Evolutionary conservation across 2,888 invertebrate genomes (phyloP), one percentile per base, ranked within the genome.

Genomic region (Epinotia bilunana): DNA sequence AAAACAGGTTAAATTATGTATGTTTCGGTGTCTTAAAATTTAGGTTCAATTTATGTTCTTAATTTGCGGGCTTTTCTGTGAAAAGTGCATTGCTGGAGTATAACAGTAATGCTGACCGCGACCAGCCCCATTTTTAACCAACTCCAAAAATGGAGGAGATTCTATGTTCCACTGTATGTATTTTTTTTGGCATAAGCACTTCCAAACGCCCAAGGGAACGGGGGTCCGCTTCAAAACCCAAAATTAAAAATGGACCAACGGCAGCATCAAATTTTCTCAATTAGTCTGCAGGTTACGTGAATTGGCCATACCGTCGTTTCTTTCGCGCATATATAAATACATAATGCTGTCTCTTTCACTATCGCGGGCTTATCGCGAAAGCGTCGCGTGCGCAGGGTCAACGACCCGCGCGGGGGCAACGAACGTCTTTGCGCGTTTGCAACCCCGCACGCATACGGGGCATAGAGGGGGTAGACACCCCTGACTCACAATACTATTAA

Each of bases 371-470:
- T 90, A 90, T 90, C 91, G 88, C 91, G 93, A 93, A 93, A 93
- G 92, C 87, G 90, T 89, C 90, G 90, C 90, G 90, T 89, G 91
- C 88, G 87, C 88, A 91, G 93, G 92, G 92, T 92, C 92, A 87
- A 84, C 87, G 93, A 91, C 91, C 93, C 87, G 88, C 86, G 91
- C 91, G 90, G 91, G 93, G 88, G 91, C 93, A 94, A 92, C 92
- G 93, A 93, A 94, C 93, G 93, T 92, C 93, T 94, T 94, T 94
- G 93, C 92, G 79, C 82, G 79, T 43, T 68, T 39, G 63, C 70
- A 33, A 74, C 63, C 70, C 65, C 69, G 78, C 85, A 85, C 87
- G 86, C 86, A 86, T 80, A 73, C 78, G 79, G 79, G 79, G 81
- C 80, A 58, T 46, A 81, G 85, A 85, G 86, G 76, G 78, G 84